A percentile compares a stretch with the other conserved stretches of the same genome.
Evolutionary conservation across 2,113 vertebrate genomes (phyloP).

Genomic region (Prunella himalayana): DNA sequence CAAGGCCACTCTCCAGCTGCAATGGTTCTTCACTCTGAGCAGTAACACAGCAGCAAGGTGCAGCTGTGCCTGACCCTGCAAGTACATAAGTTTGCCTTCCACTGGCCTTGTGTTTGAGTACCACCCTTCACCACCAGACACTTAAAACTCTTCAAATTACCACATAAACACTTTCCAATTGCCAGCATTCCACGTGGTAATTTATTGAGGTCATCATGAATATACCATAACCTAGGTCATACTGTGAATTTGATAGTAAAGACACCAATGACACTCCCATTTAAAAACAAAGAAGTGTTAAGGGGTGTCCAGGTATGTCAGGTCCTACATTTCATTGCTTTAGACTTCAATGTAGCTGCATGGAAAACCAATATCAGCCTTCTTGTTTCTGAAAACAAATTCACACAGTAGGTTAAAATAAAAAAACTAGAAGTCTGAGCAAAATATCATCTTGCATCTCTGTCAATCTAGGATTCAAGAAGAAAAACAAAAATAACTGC

Average conservation of each 20-base stretch:
- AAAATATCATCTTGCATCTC: neutral
- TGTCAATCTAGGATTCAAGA: neutral
- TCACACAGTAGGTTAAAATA: neutral
- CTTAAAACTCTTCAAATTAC: neutral
- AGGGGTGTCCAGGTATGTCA: neutral
- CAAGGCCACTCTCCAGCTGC: fast-evolving
- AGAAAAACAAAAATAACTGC: neutral
- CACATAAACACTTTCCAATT: neutral
- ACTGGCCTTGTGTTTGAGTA: neutral
- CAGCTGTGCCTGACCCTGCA: neutral
- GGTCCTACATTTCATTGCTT: neutral
- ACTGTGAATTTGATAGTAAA: neutral
- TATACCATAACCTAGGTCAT: neutral
- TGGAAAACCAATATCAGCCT: neutral
- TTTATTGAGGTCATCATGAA: neutral
- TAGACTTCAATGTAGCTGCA: neutral
- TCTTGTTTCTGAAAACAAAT: neutral
- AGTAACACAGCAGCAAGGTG: neutral
- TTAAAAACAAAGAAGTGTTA: neutral
- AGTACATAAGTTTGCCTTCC: neutral
- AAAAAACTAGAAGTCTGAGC: neutral
- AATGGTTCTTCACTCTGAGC: fast-evolving
- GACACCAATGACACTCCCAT: neutral
- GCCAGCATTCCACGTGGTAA: neutral
- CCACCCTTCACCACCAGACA: neutral